Percentiles rank a stretch among this genome's conserved stretches.
Conservation (phyloP, 2,113 vertebrate genomes). For the Saguinus midas region DNA sequence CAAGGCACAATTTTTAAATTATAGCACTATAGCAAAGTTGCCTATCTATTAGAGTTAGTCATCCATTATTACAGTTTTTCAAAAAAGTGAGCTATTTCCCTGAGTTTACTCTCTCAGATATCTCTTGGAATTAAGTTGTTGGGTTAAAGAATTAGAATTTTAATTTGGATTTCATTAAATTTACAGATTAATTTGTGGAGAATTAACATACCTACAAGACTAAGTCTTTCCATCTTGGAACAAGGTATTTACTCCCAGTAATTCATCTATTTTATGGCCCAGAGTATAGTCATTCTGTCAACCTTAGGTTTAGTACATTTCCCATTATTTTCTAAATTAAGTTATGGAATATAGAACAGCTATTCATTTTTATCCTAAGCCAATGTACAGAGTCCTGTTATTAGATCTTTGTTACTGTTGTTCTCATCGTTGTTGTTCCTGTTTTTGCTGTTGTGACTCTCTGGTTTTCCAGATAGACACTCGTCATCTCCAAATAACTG, state of each 20-base stretch:
- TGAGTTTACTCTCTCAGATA: neutral
- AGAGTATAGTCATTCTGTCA: neutral
- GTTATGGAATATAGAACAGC: neutral
- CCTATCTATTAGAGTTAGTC: constrained; percentile 17
- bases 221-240: constrained; percentile 20
- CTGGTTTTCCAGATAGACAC: constrained; percentile 2
- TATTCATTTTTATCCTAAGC: neutral
- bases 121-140: constrained; percentile 45
- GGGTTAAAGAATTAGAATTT: constrained; percentile 44
- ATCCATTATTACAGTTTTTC: constrained; percentile 17
- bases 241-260: neutral
- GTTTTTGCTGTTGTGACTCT: neutral
- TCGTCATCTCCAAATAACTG: neutral
- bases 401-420: neutral
- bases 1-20: constrained; percentile 18
- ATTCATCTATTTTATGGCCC: constrained; percentile 33
- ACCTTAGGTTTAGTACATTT: neutral
- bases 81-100: constrained; percentile 18
- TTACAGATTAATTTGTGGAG: constrained; percentile 31
- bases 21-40: neutral
- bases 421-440: neutral
- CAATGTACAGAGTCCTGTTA: neutral
- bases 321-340: neutral
- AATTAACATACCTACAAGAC: neutral
- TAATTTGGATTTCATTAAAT: constrained; percentile 36